Evolutionary conservation across 2,888 invertebrate species (phyloP).

Genomic region (Calameuta pallipes): DNA sequence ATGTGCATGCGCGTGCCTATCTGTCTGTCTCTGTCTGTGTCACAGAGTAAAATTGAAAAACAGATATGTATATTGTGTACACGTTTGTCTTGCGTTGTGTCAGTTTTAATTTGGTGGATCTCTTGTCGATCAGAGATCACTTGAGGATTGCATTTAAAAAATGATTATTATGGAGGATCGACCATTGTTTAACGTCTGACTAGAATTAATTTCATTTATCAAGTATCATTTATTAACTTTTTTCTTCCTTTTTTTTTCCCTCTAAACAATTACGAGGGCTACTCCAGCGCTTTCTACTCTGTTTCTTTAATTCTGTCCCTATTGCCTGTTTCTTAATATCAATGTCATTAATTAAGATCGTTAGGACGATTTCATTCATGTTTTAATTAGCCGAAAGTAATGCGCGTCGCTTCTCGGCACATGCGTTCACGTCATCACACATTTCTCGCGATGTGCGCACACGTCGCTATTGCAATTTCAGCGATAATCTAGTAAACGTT

Average conservation of each 20-base stretch:
- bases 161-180: not conserved
- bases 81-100: not conserved
- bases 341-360: not conserved
- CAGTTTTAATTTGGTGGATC: not conserved
- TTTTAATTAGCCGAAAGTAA: not conserved
- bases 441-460: not conserved
- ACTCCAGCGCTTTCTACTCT: not conserved
- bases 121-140: not conserved
- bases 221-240: not conserved
- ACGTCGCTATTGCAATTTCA: conserved; percentile 34
- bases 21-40: not conserved
- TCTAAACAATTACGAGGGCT: not conserved
- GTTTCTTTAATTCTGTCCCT: not conserved
- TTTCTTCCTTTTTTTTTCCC: not conserved
- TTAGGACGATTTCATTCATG: not conserved
- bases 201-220: not conserved
- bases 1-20: not conserved
- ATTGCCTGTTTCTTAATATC: not conserved
- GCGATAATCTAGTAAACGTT: conserved; percentile 39
- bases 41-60: not conserved
- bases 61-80: not conserved
- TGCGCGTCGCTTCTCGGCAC: not conserved
- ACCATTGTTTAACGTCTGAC: not conserved
- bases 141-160: not conserved
- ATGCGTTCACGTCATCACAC: not conserved